Base-by-base conservation (phyloP, 2,888 invertebrate species). In the Druceiella hillmani region DNA sequence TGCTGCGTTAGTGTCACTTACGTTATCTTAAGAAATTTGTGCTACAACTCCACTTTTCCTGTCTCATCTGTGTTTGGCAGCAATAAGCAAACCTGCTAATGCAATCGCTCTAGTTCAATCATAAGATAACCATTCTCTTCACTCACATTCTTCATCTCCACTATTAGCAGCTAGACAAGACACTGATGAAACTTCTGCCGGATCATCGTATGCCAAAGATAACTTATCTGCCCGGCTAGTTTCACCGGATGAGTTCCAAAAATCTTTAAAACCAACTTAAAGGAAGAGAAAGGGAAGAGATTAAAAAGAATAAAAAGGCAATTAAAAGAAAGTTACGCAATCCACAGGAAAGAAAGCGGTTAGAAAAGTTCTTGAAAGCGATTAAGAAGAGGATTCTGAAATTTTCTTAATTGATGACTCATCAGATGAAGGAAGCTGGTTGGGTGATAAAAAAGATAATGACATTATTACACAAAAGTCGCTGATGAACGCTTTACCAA, bases 361-460 rank as follows among this genome's bases (percentile, higher is more conserved):
- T 9, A 35, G 17, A 35, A 27, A 35, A 26, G 35, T 35, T 35
- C 35, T 35, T 16, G 22, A 35, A 27, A 35, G 35, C 17, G 35
- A 35, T 28, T 35, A 12, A 28, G 26, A 36, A n/a, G n/a, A n/a
- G 22, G 33, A 32, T 32, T 32, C 17, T 32, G 32, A 32, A 17
- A 32, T 32, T n/a, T 16, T 17, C 17, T 32, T 32, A 17, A 17
- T n/a, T 16, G 32, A 32, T 32, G 32, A 32, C 32, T 32, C 17
- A 15, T 17, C 17, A 32, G 32, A 32, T 17, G 32, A 32, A 32
- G 15, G 32, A 11, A 32, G 32, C 32, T 32, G 32, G 32, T 32
- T 15, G 15, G 17, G 32, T 17, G 32, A 32, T 32, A 17, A 32
- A 17, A 17, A 32, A 32, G 17, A 32, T 32, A 10, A 32, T 15